Conservation (phyloP, 2,888 invertebrate genomes). For the Unio delphinus region DNA sequence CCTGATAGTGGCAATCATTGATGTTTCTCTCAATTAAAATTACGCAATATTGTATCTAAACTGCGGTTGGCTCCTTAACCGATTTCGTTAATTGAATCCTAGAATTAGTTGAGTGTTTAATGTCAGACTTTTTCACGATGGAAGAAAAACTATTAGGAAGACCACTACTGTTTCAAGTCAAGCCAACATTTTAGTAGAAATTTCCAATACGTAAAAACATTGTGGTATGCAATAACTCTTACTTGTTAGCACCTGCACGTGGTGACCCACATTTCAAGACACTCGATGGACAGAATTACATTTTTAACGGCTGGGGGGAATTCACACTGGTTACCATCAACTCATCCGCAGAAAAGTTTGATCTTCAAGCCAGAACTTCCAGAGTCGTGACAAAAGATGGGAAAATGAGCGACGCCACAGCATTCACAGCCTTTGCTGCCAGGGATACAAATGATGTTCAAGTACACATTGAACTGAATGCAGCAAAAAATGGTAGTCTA, state of each 20-base stretch:
- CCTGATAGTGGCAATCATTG: no score
- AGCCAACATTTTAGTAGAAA: no score
- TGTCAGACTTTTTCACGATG: no score
- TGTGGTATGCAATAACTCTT: no score
- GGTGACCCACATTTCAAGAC: conserved; percentile 8
- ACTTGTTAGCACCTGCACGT: neutral
- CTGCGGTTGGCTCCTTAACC: no score
- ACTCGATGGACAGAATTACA: conserved; percentile 2
- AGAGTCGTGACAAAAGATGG: conserved; percentile 1
- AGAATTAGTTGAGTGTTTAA: no score
- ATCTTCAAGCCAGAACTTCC: conserved; percentile 8
- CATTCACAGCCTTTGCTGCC: conserved; percentile 10
- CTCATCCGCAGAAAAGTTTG: neutral
- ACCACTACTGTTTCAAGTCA: no score
- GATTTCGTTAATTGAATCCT: no score
- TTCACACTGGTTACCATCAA: neutral
- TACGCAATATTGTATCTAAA: no score
- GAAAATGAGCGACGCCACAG: conserved; percentile 3
- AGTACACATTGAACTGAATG: conserved; percentile 8
- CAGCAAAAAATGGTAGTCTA: conserved; percentile 3
- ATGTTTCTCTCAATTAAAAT: no score
- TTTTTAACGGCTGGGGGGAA: conserved; percentile 3
- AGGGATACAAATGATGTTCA: conserved; percentile 1
- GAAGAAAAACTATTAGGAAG: no score
- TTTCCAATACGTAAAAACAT: no score